Evolutionary conservation across 2,888 invertebrate species (phyloP).

Genomic region (Marasmarcha lunaedactyla): DNA sequence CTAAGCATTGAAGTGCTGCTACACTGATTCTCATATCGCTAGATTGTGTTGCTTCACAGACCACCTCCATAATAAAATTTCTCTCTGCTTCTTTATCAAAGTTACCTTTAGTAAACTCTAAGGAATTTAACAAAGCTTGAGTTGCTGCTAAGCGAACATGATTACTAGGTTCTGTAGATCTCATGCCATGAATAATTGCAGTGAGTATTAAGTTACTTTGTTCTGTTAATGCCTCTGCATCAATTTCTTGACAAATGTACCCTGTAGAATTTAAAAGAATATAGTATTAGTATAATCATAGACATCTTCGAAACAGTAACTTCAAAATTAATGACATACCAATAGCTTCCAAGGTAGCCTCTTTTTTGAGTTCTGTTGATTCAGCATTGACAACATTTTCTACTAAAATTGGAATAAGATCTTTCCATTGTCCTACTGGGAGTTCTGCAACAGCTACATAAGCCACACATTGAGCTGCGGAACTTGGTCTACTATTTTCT

Average conservation of each 20-base stretch:
- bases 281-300: neutral
- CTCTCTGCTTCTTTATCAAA: slow-evolving; percentile 98
- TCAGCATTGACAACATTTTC: slow-evolving; percentile 89
- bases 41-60: slow-evolving; percentile 98
- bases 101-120: slow-evolving; percentile 98
- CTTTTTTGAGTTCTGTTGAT: slow-evolving; percentile 94
- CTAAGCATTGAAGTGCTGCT: slow-evolving; percentile 97
- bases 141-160: slow-evolving; percentile 97
- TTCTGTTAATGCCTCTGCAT: slow-evolving; percentile 89
- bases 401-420: slow-evolving; percentile 88
- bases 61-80: slow-evolving; percentile 99
- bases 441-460: slow-evolving; percentile 98
- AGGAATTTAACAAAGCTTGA: slow-evolving; percentile 94
- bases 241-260: slow-evolving; percentile 98
- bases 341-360: slow-evolving; percentile 97
- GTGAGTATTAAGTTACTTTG: slow-evolving; percentile 97
- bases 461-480: slow-evolving; percentile 99
- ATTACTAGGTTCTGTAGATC: slow-evolving; percentile 91
- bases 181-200: slow-evolving; percentile 99
- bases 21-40: slow-evolving; percentile 92
- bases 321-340: slow-evolving; percentile 63
- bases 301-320: neutral
- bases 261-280: slow-evolving; percentile 29
- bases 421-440: slow-evolving; percentile 92
- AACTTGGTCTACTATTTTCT: slow-evolving; percentile 94